Base-by-base conservation (phyloP, 2,888 invertebrate genomes). In the Ganaspis brasiliensis region DNA sequence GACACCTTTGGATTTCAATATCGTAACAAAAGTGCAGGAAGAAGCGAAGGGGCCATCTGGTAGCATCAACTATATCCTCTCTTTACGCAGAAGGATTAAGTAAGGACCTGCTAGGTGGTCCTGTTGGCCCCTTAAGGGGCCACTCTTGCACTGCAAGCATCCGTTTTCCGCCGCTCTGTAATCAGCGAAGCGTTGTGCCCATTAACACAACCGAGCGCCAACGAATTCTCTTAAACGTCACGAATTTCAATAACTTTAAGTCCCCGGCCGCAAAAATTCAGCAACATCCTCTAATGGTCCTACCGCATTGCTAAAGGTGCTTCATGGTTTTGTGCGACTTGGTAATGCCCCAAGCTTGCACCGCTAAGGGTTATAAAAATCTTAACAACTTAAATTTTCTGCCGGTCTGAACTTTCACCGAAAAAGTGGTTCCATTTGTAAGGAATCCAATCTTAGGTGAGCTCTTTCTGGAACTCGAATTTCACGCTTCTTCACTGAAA, bases 151-250 rank as follows among this genome's bases (percentile, higher is more conserved):
- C 67, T 77, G 24, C 67, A 75, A 77, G 78, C 77, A 63, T 76
- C 57, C 77, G 79, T 84, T 82, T 67, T 82, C 79, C 79, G 79
- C 86, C 86, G 87, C 86, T 87, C 87, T 87, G 84, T 88, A 89
- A 90, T 90, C 89, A 87, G 82, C 82, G 79, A 80, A 80, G 82
- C 80, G 82, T 63, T 74, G 63, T 75, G 72, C 59, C 72, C 76
- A 67, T 67, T 67, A 67, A 67, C 67, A 67, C 67, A 45, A 67
- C 45, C 45, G 24, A 45, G 63, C 63, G 61, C 61, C 59, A 59
- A 9, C 19, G 37, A 37, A 2, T 45, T 67, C 40, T 45, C 67
- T 45, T 67, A 40, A 67, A 40, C 24, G 67, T 67, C 67, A 67
- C 67, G 67, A 67, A 67, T 67, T 67, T 67, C 67, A 67, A 67